Evolutionary conservation across 2,797 vertebrate species (phyloP).

Genomic region (Crocidura indochinensis): DNA sequence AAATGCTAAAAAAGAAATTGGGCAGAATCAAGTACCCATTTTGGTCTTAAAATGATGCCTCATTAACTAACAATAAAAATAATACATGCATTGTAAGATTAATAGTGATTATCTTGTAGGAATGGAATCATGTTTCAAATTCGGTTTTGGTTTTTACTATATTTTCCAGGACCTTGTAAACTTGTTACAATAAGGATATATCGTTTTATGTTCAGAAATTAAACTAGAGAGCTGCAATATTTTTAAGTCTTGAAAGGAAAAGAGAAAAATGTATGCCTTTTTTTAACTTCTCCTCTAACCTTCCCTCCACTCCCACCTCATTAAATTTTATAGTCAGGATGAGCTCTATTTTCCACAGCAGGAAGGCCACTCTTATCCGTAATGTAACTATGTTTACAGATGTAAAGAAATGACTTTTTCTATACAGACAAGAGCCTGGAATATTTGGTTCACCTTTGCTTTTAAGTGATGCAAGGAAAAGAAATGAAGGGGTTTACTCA

Average conservation of each 20-base stretch:
- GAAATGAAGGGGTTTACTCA: neutral
- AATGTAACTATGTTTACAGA: slow-evolving; percentile 5
- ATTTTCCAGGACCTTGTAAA: neutral
- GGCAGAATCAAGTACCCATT: neutral
- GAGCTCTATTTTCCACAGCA: slow-evolving; percentile 23
- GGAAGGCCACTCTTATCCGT: neutral
- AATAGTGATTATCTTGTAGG: neutral
- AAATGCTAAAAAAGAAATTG: neutral
- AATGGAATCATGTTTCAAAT: neutral
- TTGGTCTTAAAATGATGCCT: slow-evolving; percentile 44
- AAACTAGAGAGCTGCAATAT: slow-evolving; percentile 22
- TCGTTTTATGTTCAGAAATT: slow-evolving; percentile 39
- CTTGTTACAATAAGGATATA: neutral
- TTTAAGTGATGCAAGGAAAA: slow-evolving; percentile 56
- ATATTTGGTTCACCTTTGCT: slow-evolving; percentile 36
- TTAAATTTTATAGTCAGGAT: slow-evolving; percentile 17
- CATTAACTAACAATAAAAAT: neutral
- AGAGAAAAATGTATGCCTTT: neutral
- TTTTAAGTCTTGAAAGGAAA: slow-evolving; percentile 44
- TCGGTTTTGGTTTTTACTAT: neutral
- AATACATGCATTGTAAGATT: neutral
- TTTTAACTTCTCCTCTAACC: neutral
- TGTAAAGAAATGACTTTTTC: slow-evolving; percentile 18
- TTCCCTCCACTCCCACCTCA: neutral
- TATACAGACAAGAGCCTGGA: neutral